Percentiles rank a stretch among this genome's conserved stretches.
These are phyloP conservation scores for Nasonia oneida DNA, from an alignment of 2,888 invertebrate genomes.

Conservation along the genomic window DNA sequence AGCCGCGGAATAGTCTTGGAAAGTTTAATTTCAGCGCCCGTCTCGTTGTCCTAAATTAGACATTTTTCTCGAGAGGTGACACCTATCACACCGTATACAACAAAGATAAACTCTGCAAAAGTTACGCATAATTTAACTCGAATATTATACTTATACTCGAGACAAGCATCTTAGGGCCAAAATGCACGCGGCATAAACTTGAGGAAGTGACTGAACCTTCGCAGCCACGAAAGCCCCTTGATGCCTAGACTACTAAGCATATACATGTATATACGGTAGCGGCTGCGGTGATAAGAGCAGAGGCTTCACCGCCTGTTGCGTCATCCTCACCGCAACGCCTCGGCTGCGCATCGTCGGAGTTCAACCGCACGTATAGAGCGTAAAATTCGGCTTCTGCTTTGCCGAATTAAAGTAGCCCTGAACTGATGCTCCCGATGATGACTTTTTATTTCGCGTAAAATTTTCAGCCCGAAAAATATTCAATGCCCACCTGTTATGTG, in stretches of 20 bases:
- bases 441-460: too few species aligned
- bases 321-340: not conserved
- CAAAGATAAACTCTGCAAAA: too few species aligned
- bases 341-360: not conserved
- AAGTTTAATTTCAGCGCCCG: not conserved
- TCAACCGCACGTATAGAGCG: not conserved
- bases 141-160: too few species aligned
- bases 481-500: too few species aligned
- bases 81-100: too few species aligned
- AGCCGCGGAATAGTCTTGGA: not conserved
- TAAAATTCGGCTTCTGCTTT: not conserved
- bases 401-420: not conserved
- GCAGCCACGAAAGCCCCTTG: not conserved
- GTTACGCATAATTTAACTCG: too few species aligned
- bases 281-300: not conserved
- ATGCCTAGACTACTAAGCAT: not conserved
- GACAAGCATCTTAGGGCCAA: too few species aligned
- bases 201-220: not conserved
- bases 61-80: too few species aligned
- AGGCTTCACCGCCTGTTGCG: slow-evolving; percentile 8
- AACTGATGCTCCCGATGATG: not conserved
- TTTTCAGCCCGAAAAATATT: too few species aligned
- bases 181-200: not conserved
- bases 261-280: not conserved
- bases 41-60: not conserved